Conservation (phyloP, 1,140 invertebrate genomes). For the Ectropis grisescens region DNA sequence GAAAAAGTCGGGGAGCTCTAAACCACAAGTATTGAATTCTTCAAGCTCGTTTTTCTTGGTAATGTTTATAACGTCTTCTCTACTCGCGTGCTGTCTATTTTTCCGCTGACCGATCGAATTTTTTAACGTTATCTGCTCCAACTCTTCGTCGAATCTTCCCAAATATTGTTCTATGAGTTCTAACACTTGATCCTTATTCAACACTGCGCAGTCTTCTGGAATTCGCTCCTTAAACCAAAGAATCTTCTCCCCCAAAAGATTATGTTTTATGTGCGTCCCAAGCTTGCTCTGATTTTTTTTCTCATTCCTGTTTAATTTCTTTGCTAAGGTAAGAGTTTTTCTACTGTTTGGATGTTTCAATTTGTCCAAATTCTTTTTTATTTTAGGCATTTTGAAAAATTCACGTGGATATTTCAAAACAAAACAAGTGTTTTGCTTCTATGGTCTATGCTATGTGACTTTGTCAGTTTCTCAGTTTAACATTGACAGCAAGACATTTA, state of each 20-base stretch:
- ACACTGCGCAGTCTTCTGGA: conserved; percentile 68
- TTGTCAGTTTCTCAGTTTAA: too few species aligned
- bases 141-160: conserved; percentile 79
- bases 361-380: conserved; percentile 65
- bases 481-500: too few species aligned
- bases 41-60: conserved; percentile 77
- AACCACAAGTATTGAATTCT: conserved; percentile 80
- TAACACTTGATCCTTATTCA: conserved; percentile 71
- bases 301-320: conserved; percentile 74
- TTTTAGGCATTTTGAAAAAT: conserved; percentile 41
- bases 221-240: conserved; percentile 77
- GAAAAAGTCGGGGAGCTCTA: conserved; percentile 79
- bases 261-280: conserved; percentile 76
- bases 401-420: background rate
- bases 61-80: conserved; percentile 81
- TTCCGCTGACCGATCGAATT: conserved; percentile 79
- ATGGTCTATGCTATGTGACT: conserved; percentile 1
- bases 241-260: conserved; percentile 79
- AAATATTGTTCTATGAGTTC: conserved; percentile 73
- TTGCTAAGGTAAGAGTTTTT: conserved; percentile 78
- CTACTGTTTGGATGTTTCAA: conserved; percentile 84
- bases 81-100: conserved; percentile 80
- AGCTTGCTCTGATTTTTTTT: conserved; percentile 76
- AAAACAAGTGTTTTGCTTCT: background rate
- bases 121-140: conserved; percentile 81